A percentile compares a stretch with the other conserved stretches of the same genome.
These are phyloP conservation scores for Mythimna ferrago DNA, from an alignment of 2,888 invertebrate genomes.

Conservation along the genomic window DNA sequence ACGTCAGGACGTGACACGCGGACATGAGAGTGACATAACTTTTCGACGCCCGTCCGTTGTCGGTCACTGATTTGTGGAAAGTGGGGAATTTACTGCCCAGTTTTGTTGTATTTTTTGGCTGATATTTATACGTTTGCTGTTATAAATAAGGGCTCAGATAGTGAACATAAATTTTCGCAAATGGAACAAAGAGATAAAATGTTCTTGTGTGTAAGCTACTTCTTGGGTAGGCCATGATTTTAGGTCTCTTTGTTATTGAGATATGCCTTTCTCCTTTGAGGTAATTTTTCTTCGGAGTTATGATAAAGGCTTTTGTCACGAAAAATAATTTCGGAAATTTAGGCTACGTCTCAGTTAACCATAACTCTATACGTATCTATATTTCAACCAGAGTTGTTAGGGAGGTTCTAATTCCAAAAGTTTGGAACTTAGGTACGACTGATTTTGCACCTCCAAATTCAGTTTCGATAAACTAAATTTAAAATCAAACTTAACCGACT, in stretches of 20 bases:
- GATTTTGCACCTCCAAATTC: too few species aligned
- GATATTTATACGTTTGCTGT: slow-evolving; percentile 40
- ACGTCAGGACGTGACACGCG: slow-evolving; percentile 70
- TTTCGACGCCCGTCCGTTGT: slow-evolving; percentile 81
- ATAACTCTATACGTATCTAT: neutral
- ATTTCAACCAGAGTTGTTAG: too few species aligned
- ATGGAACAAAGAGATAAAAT: slow-evolving; percentile 30
- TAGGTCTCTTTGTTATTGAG: neutral
- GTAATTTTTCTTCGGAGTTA: neutral
- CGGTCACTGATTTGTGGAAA: slow-evolving; percentile 68
- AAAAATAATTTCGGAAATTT: neutral
- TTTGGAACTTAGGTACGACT: too few species aligned
- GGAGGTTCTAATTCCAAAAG: too few species aligned
- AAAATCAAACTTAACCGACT: too few species aligned
- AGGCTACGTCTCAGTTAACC: neutral
- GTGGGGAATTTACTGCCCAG: slow-evolving; percentile 60
- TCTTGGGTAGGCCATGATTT: neutral
- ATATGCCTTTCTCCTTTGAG: neutral
- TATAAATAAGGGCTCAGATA: slow-evolving; percentile 38
- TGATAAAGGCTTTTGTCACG: neutral
- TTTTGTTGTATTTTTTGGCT: slow-evolving; percentile 44
- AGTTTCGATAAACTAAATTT: too few species aligned
- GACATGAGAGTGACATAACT: slow-evolving; percentile 78
- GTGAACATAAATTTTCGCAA: slow-evolving; percentile 40
- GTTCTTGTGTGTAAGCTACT: neutral